Evolutionary conservation across 2,797 vertebrate species (phyloP).

Genomic region (Arrhamphus sclerolepis): DNA sequence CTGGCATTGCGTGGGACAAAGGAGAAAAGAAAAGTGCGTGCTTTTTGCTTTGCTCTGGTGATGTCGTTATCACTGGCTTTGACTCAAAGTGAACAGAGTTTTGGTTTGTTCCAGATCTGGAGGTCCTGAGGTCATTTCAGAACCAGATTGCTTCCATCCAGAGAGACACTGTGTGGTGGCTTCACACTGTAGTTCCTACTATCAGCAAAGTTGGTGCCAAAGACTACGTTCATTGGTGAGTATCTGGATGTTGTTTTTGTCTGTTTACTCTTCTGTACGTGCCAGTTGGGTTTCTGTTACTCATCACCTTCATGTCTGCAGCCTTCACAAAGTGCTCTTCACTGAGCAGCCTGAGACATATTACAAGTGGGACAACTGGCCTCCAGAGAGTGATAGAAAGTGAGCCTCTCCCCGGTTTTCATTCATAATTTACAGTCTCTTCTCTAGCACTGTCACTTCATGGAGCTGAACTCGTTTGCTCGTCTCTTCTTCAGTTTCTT

Average conservation of each 20-base stretch:
- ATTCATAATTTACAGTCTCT: too few species aligned
- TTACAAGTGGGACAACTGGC: slow-evolving; percentile 99
- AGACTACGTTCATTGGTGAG: slow-evolving; percentile 97
- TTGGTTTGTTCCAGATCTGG: slow-evolving; percentile 84
- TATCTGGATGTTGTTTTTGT: not conserved
- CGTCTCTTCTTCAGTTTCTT: slow-evolving; percentile 87
- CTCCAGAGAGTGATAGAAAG: slow-evolving; percentile 98
- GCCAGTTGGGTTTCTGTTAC: not conserved
- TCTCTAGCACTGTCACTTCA: not conserved
- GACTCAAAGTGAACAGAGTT: not conserved
- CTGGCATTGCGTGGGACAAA: slow-evolving; percentile 97
- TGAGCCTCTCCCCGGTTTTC: slow-evolving; percentile 71
- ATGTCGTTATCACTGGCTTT: not conserved
- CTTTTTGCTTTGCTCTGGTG: not conserved
- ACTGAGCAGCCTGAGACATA: slow-evolving; percentile 98
- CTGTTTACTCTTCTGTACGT: not conserved
- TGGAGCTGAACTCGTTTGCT: not conserved
- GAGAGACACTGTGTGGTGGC: slow-evolving; percentile 97
- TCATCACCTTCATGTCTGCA: slow-evolving; percentile 52
- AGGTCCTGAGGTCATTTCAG: slow-evolving; percentile 93
- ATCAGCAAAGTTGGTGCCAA: slow-evolving; percentile 95
- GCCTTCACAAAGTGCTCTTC: slow-evolving; percentile 98
- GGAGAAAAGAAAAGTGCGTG: slow-evolving; percentile 97
- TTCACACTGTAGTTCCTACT: slow-evolving; percentile 94
- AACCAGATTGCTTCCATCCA: slow-evolving; percentile 97